Conservation (phyloP, 1,140 invertebrate genomes). For the Drosophila nigrodunni region DNA sequence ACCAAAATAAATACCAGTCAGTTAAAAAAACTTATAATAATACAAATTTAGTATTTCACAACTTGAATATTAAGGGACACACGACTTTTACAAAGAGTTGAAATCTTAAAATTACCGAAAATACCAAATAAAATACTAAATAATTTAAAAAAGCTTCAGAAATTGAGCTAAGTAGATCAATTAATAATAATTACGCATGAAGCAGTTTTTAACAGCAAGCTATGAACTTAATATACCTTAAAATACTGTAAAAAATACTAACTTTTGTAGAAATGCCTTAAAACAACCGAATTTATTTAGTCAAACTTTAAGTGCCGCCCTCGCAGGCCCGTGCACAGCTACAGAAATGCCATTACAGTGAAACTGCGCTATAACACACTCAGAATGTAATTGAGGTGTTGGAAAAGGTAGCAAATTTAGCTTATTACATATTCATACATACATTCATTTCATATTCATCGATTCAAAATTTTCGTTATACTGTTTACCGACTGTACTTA, state of each 20-base stretch:
- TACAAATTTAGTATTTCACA: too few relatives aligned
- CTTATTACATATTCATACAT: not conserved
- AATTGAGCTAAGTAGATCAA: too few relatives aligned
- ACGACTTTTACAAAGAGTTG: not conserved
- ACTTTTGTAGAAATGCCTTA: not conserved
- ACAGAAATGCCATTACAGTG: slow-evolving; percentile 3
- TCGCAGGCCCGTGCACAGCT: not conserved
- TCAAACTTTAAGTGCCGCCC: not conserved
- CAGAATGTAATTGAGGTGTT: not conserved
- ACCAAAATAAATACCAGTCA: too few relatives aligned
- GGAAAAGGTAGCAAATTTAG: not conserved
- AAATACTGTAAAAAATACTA: not conserved
- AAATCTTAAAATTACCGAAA: not conserved
- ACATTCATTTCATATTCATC: not conserved
- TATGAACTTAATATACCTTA: not conserved
- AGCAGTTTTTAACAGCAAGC: not conserved
- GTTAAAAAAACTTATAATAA: too few relatives aligned
- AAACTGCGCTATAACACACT: not conserved
- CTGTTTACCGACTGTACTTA: not conserved
- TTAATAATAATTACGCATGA: too few relatives aligned
- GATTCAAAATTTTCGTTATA: not conserved
- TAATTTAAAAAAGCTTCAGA: not conserved
- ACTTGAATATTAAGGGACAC: not conserved
- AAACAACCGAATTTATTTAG: not conserved
- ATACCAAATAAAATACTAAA: not conserved